Percentiles rank a stretch among this genome's conserved stretches.
These are phyloP conservation scores for Athalia circularis DNA, from an alignment of 2,888 invertebrate species.

Conservation along the genomic window DNA sequence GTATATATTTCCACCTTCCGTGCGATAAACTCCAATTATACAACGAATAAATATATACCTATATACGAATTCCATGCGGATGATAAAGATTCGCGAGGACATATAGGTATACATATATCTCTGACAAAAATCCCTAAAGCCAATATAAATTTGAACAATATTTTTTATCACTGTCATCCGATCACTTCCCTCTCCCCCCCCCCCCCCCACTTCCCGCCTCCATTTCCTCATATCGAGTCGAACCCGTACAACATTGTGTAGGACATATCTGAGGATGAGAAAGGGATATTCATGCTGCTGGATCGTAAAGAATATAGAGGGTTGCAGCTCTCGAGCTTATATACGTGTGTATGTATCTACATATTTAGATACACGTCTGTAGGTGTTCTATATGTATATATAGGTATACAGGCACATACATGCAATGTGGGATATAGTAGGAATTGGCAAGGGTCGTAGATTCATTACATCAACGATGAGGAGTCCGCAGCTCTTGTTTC, in stretches of 20 bases:
- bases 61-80: no score
- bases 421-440: neutral
- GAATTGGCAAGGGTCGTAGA: constrained; percentile 17
- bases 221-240: neutral
- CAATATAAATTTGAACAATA: neutral
- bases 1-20: no score
- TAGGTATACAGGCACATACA: neutral
- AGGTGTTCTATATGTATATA: no score
- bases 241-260: constrained; percentile 9
- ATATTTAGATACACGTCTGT: no score
- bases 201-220: neutral
- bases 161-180: neutral
- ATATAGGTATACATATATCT: no score
- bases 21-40: no score
- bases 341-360: no score
- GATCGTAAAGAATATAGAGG: constrained; percentile 26
- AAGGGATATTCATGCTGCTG: neutral
- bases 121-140: neutral
- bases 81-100: no score
- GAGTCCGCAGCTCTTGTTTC: constrained; percentile 29
- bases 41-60: no score
- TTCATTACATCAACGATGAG: constrained; percentile 38
- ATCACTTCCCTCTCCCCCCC: neutral
- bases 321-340: neutral
- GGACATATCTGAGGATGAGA: neutral